phyloP scores from a whole-genome alignment of 2,888 invertebrate genomes.

The Piscicola geometra region DNA sequence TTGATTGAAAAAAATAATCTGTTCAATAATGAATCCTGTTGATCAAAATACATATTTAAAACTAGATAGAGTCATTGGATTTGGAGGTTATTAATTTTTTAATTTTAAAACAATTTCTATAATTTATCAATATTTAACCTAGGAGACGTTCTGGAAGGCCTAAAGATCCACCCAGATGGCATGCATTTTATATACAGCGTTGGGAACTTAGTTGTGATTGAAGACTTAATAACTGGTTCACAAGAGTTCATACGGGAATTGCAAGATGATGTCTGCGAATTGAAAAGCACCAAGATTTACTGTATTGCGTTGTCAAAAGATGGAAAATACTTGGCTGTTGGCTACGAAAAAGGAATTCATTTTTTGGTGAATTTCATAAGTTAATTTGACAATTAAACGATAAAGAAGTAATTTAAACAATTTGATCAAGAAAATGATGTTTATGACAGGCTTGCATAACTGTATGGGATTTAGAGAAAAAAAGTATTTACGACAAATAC shows the following conservation, averaged over 20 bases:
- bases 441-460: background rate
- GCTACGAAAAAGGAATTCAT: constrained; percentile 51
- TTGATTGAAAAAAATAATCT: too few relatives aligned
- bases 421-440: background rate
- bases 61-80: too few relatives aligned
- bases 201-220: constrained; percentile 56
- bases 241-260: constrained; percentile 51
- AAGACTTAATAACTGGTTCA: constrained; percentile 50
- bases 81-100: too few relatives aligned
- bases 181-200: constrained; percentile 56
- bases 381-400: too few relatives aligned
- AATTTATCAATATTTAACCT: too few relatives aligned
- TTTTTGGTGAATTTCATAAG: constrained; percentile 6
- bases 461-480: background rate
- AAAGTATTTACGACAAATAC: constrained; percentile 64
- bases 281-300: constrained; percentile 54
- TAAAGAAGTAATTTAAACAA: background rate
- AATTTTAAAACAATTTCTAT: too few relatives aligned
- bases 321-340: constrained; percentile 78
- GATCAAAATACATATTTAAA: too few relatives aligned
- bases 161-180: constrained; percentile 55
- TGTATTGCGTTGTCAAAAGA: constrained; percentile 61
- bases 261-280: background rate
- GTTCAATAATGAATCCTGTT: too few relatives aligned
- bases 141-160: constrained; percentile 46